Evolutionary conservation across 1,140 invertebrate species (phyloP), one percentile per base, ranked within the genome.

Genomic region (Monochamus saltuarius): DNA sequence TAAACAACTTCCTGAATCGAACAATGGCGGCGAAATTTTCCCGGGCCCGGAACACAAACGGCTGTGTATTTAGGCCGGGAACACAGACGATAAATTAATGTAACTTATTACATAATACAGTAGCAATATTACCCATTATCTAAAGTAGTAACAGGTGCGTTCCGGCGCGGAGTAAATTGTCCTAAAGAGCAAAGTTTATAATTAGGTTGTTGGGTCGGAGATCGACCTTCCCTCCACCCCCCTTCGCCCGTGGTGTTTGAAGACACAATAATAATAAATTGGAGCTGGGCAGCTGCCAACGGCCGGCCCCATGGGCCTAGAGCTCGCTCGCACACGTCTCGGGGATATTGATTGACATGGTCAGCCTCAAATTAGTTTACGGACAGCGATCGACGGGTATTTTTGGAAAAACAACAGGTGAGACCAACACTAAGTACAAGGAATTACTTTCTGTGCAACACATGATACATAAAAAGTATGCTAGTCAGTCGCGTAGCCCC

Each of bases 181-280:
- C 57, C 43, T 59, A 59, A 59, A 59, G 57, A 59, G 57, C 57
- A 59, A 59, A 59, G 57, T 59, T 59, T 59, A 53, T 59, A 59
- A 59, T 59, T 59, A 53, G 49, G 57, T 59, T 59, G 57, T 59
- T 59, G 36, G 57, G 57, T 52, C 57, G 57, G 43, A 59, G 57
- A 59, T 59, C 57, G 57, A 38, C 57, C 57, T 53, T 53, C 49
- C 39, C 13, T 47, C 40, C 49, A 47, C 57, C 50, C 22, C n/a
- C n/a, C n/a, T n/a, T 29, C 22, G 22, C 22, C 22, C 6, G n/a
- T n/a, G n/a, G n/a, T 29, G 22, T 29, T 29, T 29, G 6, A 29
- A 29, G 22, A 57, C 56, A 57, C 56, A 57, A 57, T 57, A 57
- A 57, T 57, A 57, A 57, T 57, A 57, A 57, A 57, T 57, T 57